These are phyloP conservation scores for Melanostoma scalare DNA, from an alignment of 2,888 invertebrate genomes.

Conservation along the genomic window DNA sequence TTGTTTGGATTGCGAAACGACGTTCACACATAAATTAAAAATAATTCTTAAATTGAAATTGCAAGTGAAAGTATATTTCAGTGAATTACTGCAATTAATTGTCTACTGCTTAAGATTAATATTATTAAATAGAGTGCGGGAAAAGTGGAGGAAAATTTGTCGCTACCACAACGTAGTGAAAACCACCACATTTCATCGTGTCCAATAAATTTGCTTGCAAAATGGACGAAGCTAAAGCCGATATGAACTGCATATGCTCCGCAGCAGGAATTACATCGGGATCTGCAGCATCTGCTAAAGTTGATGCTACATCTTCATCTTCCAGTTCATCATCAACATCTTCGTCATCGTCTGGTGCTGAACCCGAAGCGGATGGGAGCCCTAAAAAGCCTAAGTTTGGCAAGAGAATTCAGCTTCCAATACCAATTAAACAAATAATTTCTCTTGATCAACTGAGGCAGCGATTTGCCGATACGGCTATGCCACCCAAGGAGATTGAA, in stretches of 20 bases:
- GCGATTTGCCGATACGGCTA: slow-evolving; percentile 75
- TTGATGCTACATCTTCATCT: slow-evolving; percentile 43
- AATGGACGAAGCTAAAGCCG: slow-evolving; percentile 73
- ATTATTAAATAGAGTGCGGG: slow-evolving; percentile 27
- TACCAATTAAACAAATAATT: slow-evolving; percentile 79
- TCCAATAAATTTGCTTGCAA: slow-evolving; percentile 68
- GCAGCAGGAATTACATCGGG: slow-evolving; percentile 42
- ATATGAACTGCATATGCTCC: slow-evolving; percentile 50
- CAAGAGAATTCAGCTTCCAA: slow-evolving; percentile 76
- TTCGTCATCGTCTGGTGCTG: slow-evolving; percentile 41
- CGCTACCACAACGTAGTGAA: slow-evolving; percentile 69
- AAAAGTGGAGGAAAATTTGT: slow-evolving; percentile 43
- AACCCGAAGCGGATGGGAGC: slow-evolving; percentile 43
- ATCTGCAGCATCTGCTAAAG: slow-evolving; percentile 26
- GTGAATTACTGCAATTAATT: slow-evolving; percentile 47
- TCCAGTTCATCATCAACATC: slow-evolving; percentile 40
- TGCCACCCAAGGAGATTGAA: slow-evolving; percentile 76
- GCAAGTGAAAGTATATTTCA: slow-evolving; percentile 67
- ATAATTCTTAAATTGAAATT: slow-evolving; percentile 68
- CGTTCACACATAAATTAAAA: slow-evolving; percentile 73
- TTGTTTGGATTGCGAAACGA: slow-evolving; percentile 74
- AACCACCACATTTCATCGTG: slow-evolving; percentile 71
- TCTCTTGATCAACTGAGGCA: slow-evolving; percentile 79
- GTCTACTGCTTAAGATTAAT: slow-evolving; percentile 22
- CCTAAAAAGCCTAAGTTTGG: slow-evolving; percentile 49